These are phyloP conservation scores for Seriola rivoliana DNA, from an alignment of 2,113 vertebrate genomes.

Conservation along the genomic window DNA sequence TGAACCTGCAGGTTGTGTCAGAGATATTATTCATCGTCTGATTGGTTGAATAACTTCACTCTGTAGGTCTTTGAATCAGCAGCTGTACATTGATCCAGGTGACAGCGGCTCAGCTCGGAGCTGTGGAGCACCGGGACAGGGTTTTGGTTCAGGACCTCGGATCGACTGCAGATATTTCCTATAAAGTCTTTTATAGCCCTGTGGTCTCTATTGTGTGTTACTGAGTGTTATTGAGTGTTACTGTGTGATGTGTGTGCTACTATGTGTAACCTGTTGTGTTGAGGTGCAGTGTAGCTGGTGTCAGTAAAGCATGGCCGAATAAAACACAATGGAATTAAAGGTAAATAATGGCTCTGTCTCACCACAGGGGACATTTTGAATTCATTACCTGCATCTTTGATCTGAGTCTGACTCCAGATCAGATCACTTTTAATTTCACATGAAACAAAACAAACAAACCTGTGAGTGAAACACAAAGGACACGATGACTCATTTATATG, in stretches of 20 bases:
- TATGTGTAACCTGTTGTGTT: not conserved
- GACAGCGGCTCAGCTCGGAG: too few relatives aligned
- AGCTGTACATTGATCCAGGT: too few relatives aligned
- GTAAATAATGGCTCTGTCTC: constrained; percentile 6
- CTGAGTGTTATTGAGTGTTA: not conserved
- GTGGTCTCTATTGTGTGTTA: not conserved
- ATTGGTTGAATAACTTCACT: too few relatives aligned
- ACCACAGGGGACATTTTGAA: constrained; percentile 59
- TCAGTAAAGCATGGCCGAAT: constrained; percentile 18
- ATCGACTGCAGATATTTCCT: not conserved
- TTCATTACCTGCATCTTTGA: constrained; percentile 24
- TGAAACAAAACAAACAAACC: not conserved
- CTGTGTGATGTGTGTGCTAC: too few relatives aligned
- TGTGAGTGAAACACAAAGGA: not conserved
- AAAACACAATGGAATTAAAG: constrained; percentile 34
- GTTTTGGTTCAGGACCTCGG: not conserved
- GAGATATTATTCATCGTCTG: too few relatives aligned
- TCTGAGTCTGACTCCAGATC: not conserved
- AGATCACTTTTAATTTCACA: not conserved
- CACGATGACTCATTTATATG: not conserved
- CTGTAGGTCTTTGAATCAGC: too few relatives aligned
- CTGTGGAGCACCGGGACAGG: too few relatives aligned
- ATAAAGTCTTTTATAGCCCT: too few relatives aligned
- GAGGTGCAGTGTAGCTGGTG: not conserved
- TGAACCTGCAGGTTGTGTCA: too few relatives aligned